A percentile compares a stretch with the other conserved stretches of the same genome.
Evolutionary conservation across 2,797 vertebrate genomes (phyloP).

Genomic region (Platyrinchus mystaceus): DNA sequence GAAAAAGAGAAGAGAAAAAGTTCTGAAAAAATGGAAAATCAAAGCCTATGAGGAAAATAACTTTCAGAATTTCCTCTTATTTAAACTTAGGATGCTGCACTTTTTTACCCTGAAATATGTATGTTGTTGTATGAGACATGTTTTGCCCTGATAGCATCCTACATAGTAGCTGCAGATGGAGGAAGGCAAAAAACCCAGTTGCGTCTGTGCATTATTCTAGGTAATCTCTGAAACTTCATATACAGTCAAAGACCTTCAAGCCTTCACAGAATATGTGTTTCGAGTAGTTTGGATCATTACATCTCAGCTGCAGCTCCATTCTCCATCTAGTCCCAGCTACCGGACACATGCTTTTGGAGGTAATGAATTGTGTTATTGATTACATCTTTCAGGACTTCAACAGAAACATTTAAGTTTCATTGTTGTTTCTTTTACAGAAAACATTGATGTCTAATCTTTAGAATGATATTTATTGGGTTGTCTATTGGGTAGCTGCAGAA

Average conservation of each 20-base stretch:
- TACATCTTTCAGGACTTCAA: neutral
- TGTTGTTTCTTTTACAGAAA: neutral
- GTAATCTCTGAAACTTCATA: constrained; percentile 65
- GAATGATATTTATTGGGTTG: rapidly evolving
- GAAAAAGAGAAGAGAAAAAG: neutral
- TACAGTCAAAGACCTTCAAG: constrained; percentile 64
- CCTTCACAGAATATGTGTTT: constrained; percentile 77
- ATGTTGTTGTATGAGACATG: neutral
- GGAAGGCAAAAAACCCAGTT: neutral
- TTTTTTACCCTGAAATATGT: neutral
- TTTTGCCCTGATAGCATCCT: neutral
- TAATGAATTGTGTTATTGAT: neutral
- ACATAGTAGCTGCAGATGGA: neutral
- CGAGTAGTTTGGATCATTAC: constrained; percentile 77
- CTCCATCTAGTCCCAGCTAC: constrained; percentile 68
- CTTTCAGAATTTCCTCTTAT: neutral
- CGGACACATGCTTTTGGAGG: constrained; percentile 74
- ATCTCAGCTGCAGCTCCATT: constrained; percentile 69
- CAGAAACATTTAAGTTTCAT: neutral
- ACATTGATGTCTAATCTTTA: neutral
- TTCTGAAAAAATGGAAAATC: neutral
- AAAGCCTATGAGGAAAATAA: neutral
- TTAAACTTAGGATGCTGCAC: neutral
- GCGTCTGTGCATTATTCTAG: constrained; percentile 53
- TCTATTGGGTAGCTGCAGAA: neutral